Evolutionary conservation across 2,888 invertebrate species (phyloP).

Genomic region (Pandemis corylana): DNA sequence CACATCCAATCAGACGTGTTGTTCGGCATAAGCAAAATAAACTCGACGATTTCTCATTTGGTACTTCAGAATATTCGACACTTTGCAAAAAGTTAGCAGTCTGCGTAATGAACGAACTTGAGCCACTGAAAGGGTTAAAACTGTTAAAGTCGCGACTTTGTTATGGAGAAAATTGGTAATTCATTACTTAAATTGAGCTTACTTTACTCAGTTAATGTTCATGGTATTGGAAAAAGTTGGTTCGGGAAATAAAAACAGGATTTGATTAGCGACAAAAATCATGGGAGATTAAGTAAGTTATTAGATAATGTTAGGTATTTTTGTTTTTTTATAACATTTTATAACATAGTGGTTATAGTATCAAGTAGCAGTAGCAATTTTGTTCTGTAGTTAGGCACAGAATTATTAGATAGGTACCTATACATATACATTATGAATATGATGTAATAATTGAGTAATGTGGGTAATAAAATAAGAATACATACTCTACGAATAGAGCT

Average conservation of each 20-base stretch:
- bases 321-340: too few species aligned
- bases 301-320: too few species aligned
- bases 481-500: too few species aligned
- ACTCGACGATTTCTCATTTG: constrained; percentile 63
- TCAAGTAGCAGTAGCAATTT: background rate
- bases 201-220: constrained; percentile 58
- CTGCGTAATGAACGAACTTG: constrained; percentile 73
- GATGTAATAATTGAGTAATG: too few species aligned
- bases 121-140: constrained; percentile 70
- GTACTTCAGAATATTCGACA: constrained; percentile 61
- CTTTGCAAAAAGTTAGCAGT: constrained; percentile 61
- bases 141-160: constrained; percentile 67
- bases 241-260: constrained; percentile 59
- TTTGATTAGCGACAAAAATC: constrained; percentile 44
- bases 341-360: too few species aligned
- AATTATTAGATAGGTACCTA: too few species aligned
- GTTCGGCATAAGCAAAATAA: constrained; percentile 56
- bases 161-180: constrained; percentile 74
- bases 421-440: too few species aligned
- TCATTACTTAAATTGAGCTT: constrained; percentile 69
- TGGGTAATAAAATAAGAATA: too few species aligned
- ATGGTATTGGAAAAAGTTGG: constrained; percentile 63
- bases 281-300: background rate
- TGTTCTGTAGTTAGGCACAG: too few species aligned
- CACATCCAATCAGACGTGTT: constrained; percentile 50